Percentiles rank a stretch among this genome's conserved stretches.
These are phyloP conservation scores for Nasonia giraulti DNA, from an alignment of 1,140 invertebrate genomes.

Conservation along the genomic window DNA sequence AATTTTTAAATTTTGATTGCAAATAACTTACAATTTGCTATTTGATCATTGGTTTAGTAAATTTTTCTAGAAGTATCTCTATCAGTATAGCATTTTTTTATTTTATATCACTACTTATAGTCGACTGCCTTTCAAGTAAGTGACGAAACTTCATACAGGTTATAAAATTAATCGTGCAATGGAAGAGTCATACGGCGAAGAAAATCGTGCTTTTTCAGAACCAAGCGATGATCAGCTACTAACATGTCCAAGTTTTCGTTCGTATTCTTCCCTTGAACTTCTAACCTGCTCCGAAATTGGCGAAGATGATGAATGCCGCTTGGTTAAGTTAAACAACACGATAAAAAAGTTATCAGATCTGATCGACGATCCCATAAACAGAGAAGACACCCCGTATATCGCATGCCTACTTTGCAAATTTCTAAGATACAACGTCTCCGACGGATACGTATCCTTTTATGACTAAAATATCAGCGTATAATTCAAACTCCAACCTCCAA, in stretches of 20 bases:
- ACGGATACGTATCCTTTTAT: constrained; percentile 66
- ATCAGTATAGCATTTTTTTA: too few species aligned
- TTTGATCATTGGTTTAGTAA: too few species aligned
- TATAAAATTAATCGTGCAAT: too few species aligned
- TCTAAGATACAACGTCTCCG: constrained; percentile 24
- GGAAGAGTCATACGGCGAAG: constrained; percentile 7
- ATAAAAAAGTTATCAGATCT: constrained; percentile 36
- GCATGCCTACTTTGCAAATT: constrained; percentile 18
- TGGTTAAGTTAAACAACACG: constrained; percentile 30
- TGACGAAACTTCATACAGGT: too few species aligned
- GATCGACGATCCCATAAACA: constrained; percentile 21
- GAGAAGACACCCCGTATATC: not conserved
- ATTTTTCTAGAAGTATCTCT: too few species aligned
- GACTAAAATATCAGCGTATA: not conserved
- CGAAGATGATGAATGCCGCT: constrained; percentile 21
- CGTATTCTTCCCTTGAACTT: constrained; percentile 26
- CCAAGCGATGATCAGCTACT: not conserved
- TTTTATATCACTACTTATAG: too few species aligned
- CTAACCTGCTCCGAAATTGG: not conserved
- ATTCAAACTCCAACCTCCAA: not conserved
- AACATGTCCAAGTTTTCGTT: constrained; percentile 10
- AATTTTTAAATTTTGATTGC: too few species aligned
- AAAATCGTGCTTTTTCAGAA: constrained; percentile 24
- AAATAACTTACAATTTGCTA: too few species aligned
- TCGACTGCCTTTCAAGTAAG: too few species aligned